Conservation (phyloP, 92 coral and sea anemone species). For the Nematostella vectensis region DNA sequence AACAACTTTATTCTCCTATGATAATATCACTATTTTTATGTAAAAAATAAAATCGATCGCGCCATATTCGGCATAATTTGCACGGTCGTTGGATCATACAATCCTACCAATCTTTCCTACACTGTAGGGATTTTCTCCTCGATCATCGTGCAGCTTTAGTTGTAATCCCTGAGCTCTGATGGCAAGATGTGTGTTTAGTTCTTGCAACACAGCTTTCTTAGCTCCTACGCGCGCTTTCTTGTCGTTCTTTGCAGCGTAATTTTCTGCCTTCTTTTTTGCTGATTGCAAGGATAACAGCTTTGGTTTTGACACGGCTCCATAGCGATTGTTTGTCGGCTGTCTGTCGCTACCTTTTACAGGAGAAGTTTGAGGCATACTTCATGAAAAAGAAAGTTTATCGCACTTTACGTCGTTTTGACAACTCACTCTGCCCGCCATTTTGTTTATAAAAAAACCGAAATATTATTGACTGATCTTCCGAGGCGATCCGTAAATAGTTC, state of each 20-base stretch:
- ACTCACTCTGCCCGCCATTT: conserved; percentile 30
- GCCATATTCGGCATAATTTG: too few relatives aligned
- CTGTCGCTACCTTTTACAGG: conserved; percentile 15
- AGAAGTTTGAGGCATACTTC: too few relatives aligned
- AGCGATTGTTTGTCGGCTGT: conserved; percentile 60
- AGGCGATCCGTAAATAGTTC: background rate
- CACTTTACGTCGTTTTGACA: too few relatives aligned
- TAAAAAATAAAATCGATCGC: too few relatives aligned
- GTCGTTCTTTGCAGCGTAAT: conserved; percentile 62
- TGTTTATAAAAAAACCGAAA: conserved; percentile 7
- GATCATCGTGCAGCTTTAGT: conserved; percentile 19
- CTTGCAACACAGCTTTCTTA: conserved; percentile 69
- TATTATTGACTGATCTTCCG: background rate
- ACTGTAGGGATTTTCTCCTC: conserved; percentile 36
- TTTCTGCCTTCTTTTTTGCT: conserved; percentile 52
- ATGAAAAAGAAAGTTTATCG: too few relatives aligned
- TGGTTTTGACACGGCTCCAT: conserved; percentile 43
- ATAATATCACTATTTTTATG: too few relatives aligned
- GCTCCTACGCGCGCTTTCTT: conserved; percentile 72
- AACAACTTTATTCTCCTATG: too few relatives aligned
- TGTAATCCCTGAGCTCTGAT: conserved; percentile 53
- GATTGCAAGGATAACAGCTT: conserved; percentile 45
- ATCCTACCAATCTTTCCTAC: conserved; percentile 5
- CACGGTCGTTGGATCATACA: too few relatives aligned
- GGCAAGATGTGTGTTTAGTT: conserved; percentile 44